phyloP scores from a whole-genome alignment of 2,888 invertebrate species.

The Eilema griseolum region DNA sequence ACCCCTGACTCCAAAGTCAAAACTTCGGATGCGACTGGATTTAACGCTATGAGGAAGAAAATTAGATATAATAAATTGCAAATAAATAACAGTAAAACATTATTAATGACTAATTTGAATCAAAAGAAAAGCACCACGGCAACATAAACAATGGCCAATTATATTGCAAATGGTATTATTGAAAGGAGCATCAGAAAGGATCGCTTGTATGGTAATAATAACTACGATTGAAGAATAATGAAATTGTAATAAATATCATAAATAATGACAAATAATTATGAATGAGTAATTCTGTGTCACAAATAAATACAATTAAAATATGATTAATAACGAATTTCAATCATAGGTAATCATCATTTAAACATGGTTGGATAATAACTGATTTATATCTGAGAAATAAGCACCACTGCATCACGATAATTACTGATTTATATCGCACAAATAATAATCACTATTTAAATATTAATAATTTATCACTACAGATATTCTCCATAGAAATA shows the following conservation, averaged over 20 bases:
- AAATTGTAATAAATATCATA: background rate
- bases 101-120: no score
- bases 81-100: no score
- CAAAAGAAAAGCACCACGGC: background rate
- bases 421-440: background rate
- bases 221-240: background rate
- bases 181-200: background rate
- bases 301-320: background rate
- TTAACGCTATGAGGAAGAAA: no score
- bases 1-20: no score
- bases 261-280: background rate
- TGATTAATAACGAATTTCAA: background rate
- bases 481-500: no score
- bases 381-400: no score
- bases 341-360: background rate
- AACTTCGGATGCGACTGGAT: no score
- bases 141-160: background rate
- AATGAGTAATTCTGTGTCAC: background rate
- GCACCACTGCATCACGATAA: no score
- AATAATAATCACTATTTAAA: background rate
- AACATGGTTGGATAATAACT: background rate
- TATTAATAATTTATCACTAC: no score
- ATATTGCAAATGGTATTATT: background rate
- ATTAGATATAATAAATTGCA: no score
- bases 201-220: background rate